These are phyloP conservation scores for Oasisia sp. DNA, from an alignment of 2,888 invertebrate genomes.

Conservation along the genomic window DNA sequence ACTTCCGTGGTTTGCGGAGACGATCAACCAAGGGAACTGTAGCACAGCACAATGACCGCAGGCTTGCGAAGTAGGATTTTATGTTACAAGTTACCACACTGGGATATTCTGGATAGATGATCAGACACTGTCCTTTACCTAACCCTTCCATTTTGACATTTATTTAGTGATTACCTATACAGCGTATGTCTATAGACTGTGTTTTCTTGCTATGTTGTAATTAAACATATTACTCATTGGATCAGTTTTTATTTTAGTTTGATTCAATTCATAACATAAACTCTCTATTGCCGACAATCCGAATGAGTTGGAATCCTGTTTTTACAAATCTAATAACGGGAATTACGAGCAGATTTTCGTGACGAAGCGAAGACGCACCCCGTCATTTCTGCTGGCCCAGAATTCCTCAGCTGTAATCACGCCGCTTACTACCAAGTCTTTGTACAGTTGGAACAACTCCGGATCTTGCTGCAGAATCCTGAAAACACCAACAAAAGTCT, in stretches of 20 bases:
- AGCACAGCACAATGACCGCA: too few relatives aligned
- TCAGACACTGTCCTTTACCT: too few relatives aligned
- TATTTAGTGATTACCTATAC: too few relatives aligned
- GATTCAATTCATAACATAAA: neutral
- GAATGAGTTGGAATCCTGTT: neutral
- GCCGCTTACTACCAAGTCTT: conserved; percentile 95
- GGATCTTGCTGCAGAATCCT: conserved; percentile 91
- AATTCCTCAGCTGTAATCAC: conserved; percentile 97
- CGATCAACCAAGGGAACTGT: too few relatives aligned
- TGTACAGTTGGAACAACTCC: conserved; percentile 89
- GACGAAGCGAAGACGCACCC: neutral
- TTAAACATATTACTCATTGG: neutral
- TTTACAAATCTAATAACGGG: neutral
- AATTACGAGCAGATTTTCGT: neutral
- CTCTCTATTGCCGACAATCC: neutral
- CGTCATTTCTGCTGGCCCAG: conserved; percentile 75
- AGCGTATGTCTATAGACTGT: too few relatives aligned
- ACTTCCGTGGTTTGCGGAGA: too few relatives aligned
- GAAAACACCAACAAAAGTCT: conserved; percentile 39
- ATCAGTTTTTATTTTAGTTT: neutral
- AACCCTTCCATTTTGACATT: too few relatives aligned
- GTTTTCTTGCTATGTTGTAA: neutral
- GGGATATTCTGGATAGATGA: too few relatives aligned
- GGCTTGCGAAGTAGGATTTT: too few relatives aligned
- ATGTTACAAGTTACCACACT: too few relatives aligned